Evolutionary conservation across 2,797 vertebrate genomes (phyloP).

Genomic region (Champsocephalus esox): DNA sequence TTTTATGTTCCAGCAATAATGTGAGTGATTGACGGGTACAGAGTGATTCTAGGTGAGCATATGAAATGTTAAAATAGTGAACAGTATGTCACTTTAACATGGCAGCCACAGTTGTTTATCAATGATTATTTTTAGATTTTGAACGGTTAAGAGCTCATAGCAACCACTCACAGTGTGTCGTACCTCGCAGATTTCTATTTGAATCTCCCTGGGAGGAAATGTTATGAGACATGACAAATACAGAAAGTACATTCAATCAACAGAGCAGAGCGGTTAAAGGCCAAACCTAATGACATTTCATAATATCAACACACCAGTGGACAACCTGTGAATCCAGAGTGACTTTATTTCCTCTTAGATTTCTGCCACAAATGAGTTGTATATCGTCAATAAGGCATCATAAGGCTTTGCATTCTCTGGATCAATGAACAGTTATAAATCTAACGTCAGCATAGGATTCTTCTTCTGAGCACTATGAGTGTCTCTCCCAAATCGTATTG

Average conservation of each 20-base stretch:
- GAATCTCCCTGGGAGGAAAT: not conserved
- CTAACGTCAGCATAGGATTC: not conserved
- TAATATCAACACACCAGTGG: not conserved
- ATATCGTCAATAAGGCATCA: not conserved
- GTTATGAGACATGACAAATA: not conserved
- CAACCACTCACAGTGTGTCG: conserved; percentile 4
- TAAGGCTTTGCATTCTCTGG: not conserved
- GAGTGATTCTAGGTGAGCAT: conserved; percentile 7
- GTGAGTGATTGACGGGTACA: not conserved
- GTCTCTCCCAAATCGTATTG: not conserved
- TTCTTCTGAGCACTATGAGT: not conserved
- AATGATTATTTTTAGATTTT: conserved; percentile 32
- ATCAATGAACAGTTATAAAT: not conserved
- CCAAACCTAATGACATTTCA: not conserved
- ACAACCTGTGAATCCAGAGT: not conserved
- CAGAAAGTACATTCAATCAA: not conserved
- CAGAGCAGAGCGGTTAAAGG: not conserved
- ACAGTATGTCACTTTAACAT: not conserved
- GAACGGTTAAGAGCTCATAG: conserved; percentile 16
- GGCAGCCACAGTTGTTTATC: conserved; percentile 3
- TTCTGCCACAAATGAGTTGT: not conserved
- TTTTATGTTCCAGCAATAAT: not conserved
- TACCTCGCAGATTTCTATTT: conserved; percentile 6
- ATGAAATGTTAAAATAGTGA: conserved; percentile 9
- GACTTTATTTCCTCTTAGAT: not conserved